Percentiles rank a stretch among this genome's conserved stretches.
phyloP scores from a whole-genome alignment of 2,888 invertebrate genomes.

The Drosophila histrio region DNA sequence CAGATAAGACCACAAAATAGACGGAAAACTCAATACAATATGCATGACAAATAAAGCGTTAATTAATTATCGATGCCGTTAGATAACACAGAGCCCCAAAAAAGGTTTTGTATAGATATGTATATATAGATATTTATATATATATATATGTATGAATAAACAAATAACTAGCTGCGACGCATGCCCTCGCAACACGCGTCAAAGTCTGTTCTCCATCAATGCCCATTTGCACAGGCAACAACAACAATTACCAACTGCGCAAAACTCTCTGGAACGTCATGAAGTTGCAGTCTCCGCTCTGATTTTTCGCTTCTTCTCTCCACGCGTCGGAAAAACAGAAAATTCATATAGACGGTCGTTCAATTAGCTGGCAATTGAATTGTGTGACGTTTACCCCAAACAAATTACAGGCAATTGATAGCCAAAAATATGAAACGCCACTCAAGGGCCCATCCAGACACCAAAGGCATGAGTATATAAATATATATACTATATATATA shows the following conservation, averaged over 20 bases:
- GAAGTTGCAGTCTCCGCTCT: slow-evolving; percentile 10
- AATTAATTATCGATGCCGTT: slow-evolving; percentile 66
- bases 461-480: slow-evolving; percentile 8
- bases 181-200: slow-evolving; percentile 10
- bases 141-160: slow-evolving; percentile 2
- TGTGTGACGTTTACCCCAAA: slow-evolving; percentile 48
- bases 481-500: slow-evolving; percentile 5
- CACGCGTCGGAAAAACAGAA: neutral
- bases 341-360: slow-evolving; percentile 18
- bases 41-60: slow-evolving; percentile 46
- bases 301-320: neutral
- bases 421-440: slow-evolving; percentile 62
- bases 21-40: slow-evolving; percentile 25
- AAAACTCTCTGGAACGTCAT: slow-evolving; percentile 34
- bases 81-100: slow-evolving; percentile 45
- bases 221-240: neutral
- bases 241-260: slow-evolving; percentile 45
- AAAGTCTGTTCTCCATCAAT: slow-evolving; percentile 1
- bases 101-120: no score
- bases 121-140: no score
- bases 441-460: slow-evolving; percentile 37
- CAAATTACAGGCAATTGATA: slow-evolving; percentile 57
- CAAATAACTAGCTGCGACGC: neutral
- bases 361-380: slow-evolving; percentile 64
- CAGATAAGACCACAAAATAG: slow-evolving; percentile 36